Conservation (phyloP, 37 sponge, comb jelly and placozoan species). For the Diacarnus erythraeanus region DNA sequence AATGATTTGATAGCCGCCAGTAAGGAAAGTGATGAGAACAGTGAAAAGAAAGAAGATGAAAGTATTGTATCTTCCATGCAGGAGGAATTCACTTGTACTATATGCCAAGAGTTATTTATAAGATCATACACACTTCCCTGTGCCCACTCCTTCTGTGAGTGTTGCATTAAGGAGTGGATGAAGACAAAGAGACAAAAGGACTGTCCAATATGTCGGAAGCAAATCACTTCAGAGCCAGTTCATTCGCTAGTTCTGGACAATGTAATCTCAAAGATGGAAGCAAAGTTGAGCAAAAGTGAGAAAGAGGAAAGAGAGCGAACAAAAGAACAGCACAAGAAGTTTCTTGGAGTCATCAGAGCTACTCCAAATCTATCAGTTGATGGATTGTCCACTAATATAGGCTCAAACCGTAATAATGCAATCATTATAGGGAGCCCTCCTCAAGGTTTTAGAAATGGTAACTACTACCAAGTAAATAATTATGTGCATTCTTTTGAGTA, state of each 20-base stretch:
- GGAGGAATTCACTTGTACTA: constrained; percentile 65
- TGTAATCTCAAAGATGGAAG: constrained; percentile 50
- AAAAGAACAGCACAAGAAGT: background rate
- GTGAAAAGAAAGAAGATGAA: background rate
- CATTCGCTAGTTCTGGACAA: constrained; percentile 51
- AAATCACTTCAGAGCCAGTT: constrained; percentile 32
- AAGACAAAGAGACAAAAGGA: constrained; percentile 4
- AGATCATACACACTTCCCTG: constrained; percentile 42
- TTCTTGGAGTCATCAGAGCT: background rate
- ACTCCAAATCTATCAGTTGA: background rate
- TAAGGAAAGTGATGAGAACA: constrained; percentile 7
- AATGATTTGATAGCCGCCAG: constrained; percentile 16
- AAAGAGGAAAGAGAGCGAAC: constrained; percentile 17
- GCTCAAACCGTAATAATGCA: background rate
- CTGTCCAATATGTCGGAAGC: constrained; percentile 58
- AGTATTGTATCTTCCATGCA: constrained; percentile 38
- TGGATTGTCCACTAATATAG: too few relatives aligned
- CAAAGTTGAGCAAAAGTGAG: constrained; percentile 16
- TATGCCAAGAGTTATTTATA: constrained; percentile 64
- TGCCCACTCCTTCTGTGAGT: constrained; percentile 63
- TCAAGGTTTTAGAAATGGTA: too few relatives aligned
- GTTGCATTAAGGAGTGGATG: constrained; percentile 62
- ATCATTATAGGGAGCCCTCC: too few relatives aligned
- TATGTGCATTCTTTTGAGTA: background rate
- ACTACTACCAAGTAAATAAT: background rate